Percentiles rank a stretch among this genome's conserved stretches.
These are phyloP conservation scores for Rhopalosiphum nymphaeae DNA, from an alignment of 2,888 invertebrate species.

Conservation along the genomic window DNA sequence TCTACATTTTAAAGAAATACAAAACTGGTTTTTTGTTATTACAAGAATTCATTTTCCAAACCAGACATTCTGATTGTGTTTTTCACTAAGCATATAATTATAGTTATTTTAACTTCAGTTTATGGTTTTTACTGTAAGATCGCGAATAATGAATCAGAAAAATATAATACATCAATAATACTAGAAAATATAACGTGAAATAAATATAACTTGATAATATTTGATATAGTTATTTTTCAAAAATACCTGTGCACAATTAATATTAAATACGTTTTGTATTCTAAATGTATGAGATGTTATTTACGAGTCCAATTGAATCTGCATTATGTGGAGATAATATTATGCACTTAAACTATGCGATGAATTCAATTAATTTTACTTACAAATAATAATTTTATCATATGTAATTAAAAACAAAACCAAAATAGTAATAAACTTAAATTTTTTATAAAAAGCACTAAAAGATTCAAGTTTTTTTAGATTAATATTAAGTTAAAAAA, in stretches of 20 bases:
- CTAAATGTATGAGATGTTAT: not conserved
- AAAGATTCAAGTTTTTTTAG: not conserved
- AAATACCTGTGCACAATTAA: not conserved
- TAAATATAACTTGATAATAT: not conserved
- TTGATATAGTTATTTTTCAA: not conserved
- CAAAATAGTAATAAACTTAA: not conserved
- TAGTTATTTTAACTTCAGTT: not conserved
- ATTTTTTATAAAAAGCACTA: not conserved
- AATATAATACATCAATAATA: no score
- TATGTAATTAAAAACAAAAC: not conserved
- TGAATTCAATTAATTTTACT: not conserved
- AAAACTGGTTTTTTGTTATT: not conserved
- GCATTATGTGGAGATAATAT: not conserved
- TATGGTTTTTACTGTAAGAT: not conserved
- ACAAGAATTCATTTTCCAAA: not conserved
- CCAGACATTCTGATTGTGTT: not conserved
- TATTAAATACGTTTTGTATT: not conserved
- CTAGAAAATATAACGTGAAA: not conserved
- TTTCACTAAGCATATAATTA: not conserved
- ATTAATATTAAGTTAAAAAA: not conserved
- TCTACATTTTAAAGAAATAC: not conserved
- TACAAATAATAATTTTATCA: not conserved
- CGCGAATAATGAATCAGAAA: not conserved
- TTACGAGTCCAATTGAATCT: not conserved
- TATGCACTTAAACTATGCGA: not conserved